Conservation (phyloP, 1,140 invertebrate genomes). For the Drosophila nigromelanica region DNA sequence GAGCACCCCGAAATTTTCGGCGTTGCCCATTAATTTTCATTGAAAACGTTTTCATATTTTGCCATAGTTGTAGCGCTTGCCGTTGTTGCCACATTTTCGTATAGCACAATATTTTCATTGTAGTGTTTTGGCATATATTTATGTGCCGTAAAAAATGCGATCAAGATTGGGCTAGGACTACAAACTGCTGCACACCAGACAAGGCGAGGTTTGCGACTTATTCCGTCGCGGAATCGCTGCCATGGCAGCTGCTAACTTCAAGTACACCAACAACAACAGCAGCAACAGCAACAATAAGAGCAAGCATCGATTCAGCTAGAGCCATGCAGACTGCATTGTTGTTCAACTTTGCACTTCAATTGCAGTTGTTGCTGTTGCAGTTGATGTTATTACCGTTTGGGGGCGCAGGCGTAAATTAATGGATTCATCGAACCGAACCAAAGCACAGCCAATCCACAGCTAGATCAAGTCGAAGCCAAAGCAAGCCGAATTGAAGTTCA, state of each 20-base stretch:
- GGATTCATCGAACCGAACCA: slow-evolving; percentile 66
- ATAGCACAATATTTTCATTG: slow-evolving; percentile 81
- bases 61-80: slow-evolving; percentile 64
- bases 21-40: slow-evolving; percentile 82
- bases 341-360: slow-evolving; percentile 82
- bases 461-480: slow-evolving; percentile 43
- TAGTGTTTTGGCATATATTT: slow-evolving; percentile 82
- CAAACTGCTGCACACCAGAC: slow-evolving; percentile 44
- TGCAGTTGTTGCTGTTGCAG: slow-evolving; percentile 34
- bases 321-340: slow-evolving; percentile 44
- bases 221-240: slow-evolving; percentile 26
- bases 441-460: slow-evolving; percentile 30
- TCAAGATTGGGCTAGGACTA: slow-evolving; percentile 73
- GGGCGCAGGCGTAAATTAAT: slow-evolving; percentile 80
- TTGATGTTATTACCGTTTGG: slow-evolving; percentile 50
- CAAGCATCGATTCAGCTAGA: not conserved
- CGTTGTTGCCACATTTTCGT: slow-evolving; percentile 57
- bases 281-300: slow-evolving; percentile 18
- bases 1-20: slow-evolving; percentile 80
- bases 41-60: slow-evolving; percentile 82
- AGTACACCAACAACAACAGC: slow-evolving; percentile 19
- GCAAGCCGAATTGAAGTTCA: slow-evolving; percentile 62
- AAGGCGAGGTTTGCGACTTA: slow-evolving; percentile 52
- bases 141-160: slow-evolving; percentile 82
- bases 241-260: slow-evolving; percentile 25